phyloP scores from a whole-genome alignment of 2,888 invertebrate species.

The Leptodirus hochenwartii region DNA sequence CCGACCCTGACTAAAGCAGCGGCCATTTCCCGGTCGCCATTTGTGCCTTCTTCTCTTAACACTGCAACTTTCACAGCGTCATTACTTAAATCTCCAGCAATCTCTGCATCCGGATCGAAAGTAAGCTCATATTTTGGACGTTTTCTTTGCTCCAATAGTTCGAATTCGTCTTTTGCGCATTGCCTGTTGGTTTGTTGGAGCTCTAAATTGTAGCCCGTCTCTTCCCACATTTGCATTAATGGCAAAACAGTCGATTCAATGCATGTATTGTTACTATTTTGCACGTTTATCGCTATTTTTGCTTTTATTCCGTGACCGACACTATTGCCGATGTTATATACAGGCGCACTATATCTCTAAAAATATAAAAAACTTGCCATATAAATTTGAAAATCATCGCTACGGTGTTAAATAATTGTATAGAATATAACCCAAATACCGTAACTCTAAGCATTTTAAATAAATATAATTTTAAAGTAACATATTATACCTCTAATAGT shows the following conservation, averaged over 20 bases:
- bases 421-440: conserved; percentile 1
- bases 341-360: conserved; percentile 35
- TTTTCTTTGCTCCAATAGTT: conserved; percentile 44
- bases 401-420: conserved; percentile 1
- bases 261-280: conserved; percentile 40
- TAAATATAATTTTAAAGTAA: too few relatives aligned
- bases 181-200: conserved; percentile 61
- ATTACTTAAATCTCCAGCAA: conserved; percentile 24
- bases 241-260: conserved; percentile 43
- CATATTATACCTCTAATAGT: too few relatives aligned
- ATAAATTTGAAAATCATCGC: conserved; percentile 3
- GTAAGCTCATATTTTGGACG: conserved; percentile 55
- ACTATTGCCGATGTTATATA: conserved; percentile 48
- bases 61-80: conserved; percentile 60
- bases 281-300: conserved; percentile 36
- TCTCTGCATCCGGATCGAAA: conserved; percentile 43
- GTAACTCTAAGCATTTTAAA: too few relatives aligned
- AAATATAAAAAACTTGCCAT: conserved; percentile 9
- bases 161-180: conserved; percentile 66
- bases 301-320: conserved; percentile 48
- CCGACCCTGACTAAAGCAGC: conserved; percentile 73
- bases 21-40: conserved; percentile 97
- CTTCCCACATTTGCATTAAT: conserved; percentile 81
- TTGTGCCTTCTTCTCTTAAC: conserved; percentile 89
- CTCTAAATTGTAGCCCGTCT: conserved; percentile 84